Percentiles rank a stretch among this genome's conserved stretches.
phyloP scores from a whole-genome alignment of 2,888 invertebrate genomes.

The Diaperis boleti region DNA sequence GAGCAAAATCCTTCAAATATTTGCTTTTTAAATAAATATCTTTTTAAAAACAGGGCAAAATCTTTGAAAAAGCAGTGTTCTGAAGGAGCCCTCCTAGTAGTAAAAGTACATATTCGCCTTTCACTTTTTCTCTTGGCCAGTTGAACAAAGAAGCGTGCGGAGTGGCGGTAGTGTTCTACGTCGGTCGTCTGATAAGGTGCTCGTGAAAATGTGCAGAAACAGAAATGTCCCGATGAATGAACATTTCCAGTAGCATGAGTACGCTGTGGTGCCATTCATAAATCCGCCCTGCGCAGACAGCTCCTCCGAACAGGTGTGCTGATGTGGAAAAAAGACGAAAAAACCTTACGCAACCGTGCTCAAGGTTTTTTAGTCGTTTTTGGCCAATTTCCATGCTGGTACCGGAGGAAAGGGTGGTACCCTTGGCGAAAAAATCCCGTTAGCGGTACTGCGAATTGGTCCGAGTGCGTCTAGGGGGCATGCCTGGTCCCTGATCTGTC shows the following conservation, averaged over 20 bases:
- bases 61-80: too few relatives aligned
- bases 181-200: slow-evolving; percentile 8
- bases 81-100: too few relatives aligned
- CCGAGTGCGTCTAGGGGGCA: slow-evolving; percentile 43
- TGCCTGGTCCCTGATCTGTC: slow-evolving; percentile 49
- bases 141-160: slow-evolving; percentile 33
- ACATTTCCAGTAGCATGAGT: slow-evolving; percentile 54
- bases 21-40: too few relatives aligned
- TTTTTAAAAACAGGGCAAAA: too few relatives aligned
- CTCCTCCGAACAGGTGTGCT: slow-evolving; percentile 61
- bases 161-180: slow-evolving; percentile 10
- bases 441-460: slow-evolving; percentile 31
- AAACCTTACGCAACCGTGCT: slow-evolving; percentile 34
- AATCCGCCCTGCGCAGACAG: slow-evolving; percentile 61
- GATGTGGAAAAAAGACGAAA: slow-evolving; percentile 35
- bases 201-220: slow-evolving; percentile 40
- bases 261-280: slow-evolving; percentile 59
- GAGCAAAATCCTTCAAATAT: too few relatives aligned
- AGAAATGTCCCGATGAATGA: slow-evolving; percentile 52
- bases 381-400: slow-evolving; percentile 1
- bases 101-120: slow-evolving; percentile 44
- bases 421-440: slow-evolving; percentile 28
- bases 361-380: slow-evolving; percentile 20
- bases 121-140: slow-evolving; percentile 46
- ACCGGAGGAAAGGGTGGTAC: slow-evolving; percentile 14